phyloP scores from a whole-genome alignment of 2,113 vertebrate genomes.

The Silurus glanis region DNA sequence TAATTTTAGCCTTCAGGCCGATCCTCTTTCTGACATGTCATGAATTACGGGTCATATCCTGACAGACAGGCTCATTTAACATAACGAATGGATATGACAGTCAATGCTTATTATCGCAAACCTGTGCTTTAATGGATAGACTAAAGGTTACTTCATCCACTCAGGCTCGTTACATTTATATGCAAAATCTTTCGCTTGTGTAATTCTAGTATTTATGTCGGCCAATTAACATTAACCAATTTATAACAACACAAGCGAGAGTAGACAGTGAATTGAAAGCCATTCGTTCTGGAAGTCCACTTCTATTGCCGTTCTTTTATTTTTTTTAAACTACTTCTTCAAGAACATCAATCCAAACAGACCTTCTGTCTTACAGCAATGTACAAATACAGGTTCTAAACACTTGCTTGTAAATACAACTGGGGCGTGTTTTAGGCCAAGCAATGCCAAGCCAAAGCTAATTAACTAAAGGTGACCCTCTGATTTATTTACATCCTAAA shows the following conservation, averaged over 20 bases:
- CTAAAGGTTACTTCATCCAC: constrained; percentile 7
- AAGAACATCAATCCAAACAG: neutral
- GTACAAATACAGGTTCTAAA: neutral
- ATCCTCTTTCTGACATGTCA: neutral
- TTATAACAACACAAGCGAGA: neutral
- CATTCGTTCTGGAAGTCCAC: neutral
- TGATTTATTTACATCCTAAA: constrained; percentile 57
- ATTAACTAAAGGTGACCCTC: constrained; percentile 52
- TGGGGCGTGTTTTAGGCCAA: neutral
- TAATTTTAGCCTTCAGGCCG: constrained; percentile 6
- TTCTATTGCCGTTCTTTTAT: neutral
- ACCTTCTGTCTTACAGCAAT: neutral
- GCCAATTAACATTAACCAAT: neutral
- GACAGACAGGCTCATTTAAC: constrained; percentile 7
- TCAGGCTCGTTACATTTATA: neutral
- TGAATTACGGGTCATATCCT: constrained; percentile 14
- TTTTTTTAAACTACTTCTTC: neutral
- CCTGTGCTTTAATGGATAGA: neutral
- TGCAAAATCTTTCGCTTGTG: neutral
- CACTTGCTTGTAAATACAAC: neutral
- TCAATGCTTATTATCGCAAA: constrained; percentile 15
- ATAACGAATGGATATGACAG: neutral
- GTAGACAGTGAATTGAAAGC: neutral
- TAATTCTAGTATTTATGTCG: neutral
- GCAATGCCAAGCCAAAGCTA: constrained; percentile 17